These are phyloP conservation scores for Lepidochitona cinerea DNA, from an alignment of 2,888 invertebrate species.

Conservation along the genomic window DNA sequence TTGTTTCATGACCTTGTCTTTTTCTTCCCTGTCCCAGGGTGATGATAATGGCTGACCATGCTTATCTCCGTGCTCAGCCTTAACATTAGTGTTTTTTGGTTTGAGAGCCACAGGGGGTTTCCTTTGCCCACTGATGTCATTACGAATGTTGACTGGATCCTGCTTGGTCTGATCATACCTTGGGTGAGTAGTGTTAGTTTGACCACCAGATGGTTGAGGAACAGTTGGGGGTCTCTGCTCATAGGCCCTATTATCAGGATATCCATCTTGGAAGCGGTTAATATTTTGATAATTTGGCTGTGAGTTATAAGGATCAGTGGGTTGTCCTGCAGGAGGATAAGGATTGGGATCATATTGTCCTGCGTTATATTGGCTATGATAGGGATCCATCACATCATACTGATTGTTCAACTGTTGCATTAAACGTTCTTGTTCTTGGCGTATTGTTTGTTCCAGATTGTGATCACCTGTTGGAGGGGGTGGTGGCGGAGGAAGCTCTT, in stretches of 20 bases:
- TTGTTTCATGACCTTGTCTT: slow-evolving; percentile 84
- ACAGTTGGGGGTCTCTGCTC: not conserved
- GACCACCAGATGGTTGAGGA: slow-evolving; percentile 20
- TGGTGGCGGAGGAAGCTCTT: slow-evolving; percentile 59
- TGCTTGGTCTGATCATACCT: not conserved
- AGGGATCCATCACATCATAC: not conserved
- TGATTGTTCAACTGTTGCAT: slow-evolving; percentile 32
- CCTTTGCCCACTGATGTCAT: not conserved
- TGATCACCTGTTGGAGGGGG: slow-evolving; percentile 69
- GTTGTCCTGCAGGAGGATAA: slow-evolving; percentile 13
- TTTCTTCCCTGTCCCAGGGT: slow-evolving; percentile 95
- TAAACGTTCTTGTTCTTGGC: slow-evolving; percentile 21
- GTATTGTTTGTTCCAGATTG: not conserved
- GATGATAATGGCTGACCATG: slow-evolving; percentile 33
- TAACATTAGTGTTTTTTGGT: not conserved
- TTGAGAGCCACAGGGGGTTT: not conserved
- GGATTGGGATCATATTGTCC: not conserved
- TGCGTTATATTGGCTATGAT: not conserved
- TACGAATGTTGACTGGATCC: not conserved
- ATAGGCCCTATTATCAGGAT: not conserved
- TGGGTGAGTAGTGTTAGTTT: slow-evolving; percentile 15
- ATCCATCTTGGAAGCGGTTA: slow-evolving; percentile 19
- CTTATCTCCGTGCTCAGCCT: not conserved
- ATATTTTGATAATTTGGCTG: slow-evolving; percentile 42
- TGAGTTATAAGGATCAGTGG: slow-evolving; percentile 6